A percentile compares a stretch with the other conserved stretches of the same genome.
Conservation (phyloP, 2,888 invertebrate species). For the Eustalomyia histrio region DNA sequence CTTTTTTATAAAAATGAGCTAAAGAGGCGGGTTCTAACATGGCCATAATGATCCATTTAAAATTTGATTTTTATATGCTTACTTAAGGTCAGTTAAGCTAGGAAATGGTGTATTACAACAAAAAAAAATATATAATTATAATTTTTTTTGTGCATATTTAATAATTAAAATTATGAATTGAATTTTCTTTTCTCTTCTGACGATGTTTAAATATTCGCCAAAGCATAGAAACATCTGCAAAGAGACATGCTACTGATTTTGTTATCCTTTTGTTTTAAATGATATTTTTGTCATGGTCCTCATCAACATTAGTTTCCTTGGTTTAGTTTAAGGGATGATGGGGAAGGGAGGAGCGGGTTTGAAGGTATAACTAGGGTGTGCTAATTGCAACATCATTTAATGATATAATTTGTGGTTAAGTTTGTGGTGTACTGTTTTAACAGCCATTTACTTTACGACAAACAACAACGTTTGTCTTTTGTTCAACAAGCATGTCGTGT, state of each 20-base stretch:
- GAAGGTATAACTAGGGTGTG: background rate
- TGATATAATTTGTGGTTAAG: conserved; percentile 63
- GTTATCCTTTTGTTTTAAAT: background rate
- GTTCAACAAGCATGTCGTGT: conserved; percentile 26
- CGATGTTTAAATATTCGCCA: background rate
- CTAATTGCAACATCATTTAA: conserved; percentile 64
- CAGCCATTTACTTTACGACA: conserved; percentile 25
- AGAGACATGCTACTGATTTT: conserved; percentile 13
- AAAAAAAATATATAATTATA: too few relatives aligned
- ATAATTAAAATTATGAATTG: background rate
- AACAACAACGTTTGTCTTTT: conserved; percentile 42
- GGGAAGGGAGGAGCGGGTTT: background rate
- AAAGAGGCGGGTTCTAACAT: too few relatives aligned
- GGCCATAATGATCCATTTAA: too few relatives aligned
- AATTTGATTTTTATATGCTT: too few relatives aligned
- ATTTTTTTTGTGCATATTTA: background rate
- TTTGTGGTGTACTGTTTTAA: conserved; percentile 53
- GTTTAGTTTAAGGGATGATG: background rate
- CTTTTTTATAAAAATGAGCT: too few relatives aligned
- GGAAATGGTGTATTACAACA: too few relatives aligned
- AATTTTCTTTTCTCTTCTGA: background rate
- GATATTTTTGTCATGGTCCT: background rate
- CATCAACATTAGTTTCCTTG: background rate
- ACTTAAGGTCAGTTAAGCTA: too few relatives aligned
- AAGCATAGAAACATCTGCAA: background rate